Base-by-base conservation (phyloP, 2,888 invertebrate genomes). In the Parnassius mnemosyne region DNA sequence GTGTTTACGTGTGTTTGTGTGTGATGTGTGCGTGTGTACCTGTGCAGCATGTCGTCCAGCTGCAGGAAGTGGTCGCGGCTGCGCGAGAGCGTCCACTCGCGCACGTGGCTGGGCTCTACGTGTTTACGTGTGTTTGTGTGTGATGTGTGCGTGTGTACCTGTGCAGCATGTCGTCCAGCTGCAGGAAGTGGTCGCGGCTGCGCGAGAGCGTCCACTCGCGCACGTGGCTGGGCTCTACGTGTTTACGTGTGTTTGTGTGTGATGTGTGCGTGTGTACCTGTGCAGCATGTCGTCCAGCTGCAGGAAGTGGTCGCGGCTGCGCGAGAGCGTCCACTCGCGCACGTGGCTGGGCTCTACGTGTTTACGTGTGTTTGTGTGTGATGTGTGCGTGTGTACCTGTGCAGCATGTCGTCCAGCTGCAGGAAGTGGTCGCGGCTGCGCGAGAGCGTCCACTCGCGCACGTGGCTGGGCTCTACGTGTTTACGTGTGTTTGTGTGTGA, bases 241-340 rank as follows among this genome's bases (percentile, higher is more conserved):
- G n/a, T n/a, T n/a, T n/a, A n/a, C n/a, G n/a, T n/a, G n/a, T n/a
- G n/a, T n/a, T n/a, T n/a, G n/a, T n/a, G n/a, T n/a, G n/a, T n/a
- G 2, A 25, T 34, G 34, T 34, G 34, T 34, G 34, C 7, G 34
- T 34, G 34, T 12, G 11, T 34, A 89, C 81, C 97, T 95, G 85
- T 99, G 99, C 72, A 99, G 89, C 93, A 98, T 98, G 71, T 95
- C 95, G 84, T 99, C 98, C 53, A 99, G 93, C 92, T 96, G 95
- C 71, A 95, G 93, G 85, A 98, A 95, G 87, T 98, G 96, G 68
- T 96, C 96, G 73, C 95, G 94, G 71, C 95, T 97, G 70, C 98
- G 93, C 64, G 96, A 95, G 60, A 99, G 93, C 53, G 96, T 94
- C 97, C 97, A 97, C 71, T 95, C 94, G 61, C 95, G 93, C 53